Conservation (phyloP, 2,113 vertebrate species). For the Microtus oregoni region DNA sequence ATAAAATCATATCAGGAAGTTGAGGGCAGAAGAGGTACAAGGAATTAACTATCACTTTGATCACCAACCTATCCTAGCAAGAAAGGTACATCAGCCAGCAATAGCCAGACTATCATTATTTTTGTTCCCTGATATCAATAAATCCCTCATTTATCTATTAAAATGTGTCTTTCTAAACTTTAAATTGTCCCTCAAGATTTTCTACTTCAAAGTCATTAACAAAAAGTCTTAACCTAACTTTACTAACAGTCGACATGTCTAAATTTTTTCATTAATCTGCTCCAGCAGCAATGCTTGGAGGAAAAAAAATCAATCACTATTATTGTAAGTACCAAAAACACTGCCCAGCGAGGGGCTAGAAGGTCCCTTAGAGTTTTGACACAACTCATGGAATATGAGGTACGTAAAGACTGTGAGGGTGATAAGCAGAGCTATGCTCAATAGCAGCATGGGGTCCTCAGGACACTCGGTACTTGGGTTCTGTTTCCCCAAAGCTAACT, state of each 20-base stretch:
- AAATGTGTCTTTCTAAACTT: neutral
- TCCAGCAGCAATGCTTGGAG: neutral
- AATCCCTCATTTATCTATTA: neutral
- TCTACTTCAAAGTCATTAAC: neutral
- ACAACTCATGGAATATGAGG: neutral
- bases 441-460: neutral
- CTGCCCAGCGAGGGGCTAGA: neutral
- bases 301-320: neutral
- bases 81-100: neutral
- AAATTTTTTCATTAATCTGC: neutral
- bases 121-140: neutral
- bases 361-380: neutral
- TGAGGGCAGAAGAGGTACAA: neutral
- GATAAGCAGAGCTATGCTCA: neutral
- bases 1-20: neutral
- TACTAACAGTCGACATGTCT: neutral
- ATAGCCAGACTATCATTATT: neutral
- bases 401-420: neutral
- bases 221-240: neutral
- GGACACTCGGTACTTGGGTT: neutral
- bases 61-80: neutral
- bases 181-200: neutral
- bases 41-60: neutral
- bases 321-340: neutral
- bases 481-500: neutral